phyloP scores from a whole-genome alignment of 2,797 vertebrate species.

The Enteromius argenteus region DNA sequence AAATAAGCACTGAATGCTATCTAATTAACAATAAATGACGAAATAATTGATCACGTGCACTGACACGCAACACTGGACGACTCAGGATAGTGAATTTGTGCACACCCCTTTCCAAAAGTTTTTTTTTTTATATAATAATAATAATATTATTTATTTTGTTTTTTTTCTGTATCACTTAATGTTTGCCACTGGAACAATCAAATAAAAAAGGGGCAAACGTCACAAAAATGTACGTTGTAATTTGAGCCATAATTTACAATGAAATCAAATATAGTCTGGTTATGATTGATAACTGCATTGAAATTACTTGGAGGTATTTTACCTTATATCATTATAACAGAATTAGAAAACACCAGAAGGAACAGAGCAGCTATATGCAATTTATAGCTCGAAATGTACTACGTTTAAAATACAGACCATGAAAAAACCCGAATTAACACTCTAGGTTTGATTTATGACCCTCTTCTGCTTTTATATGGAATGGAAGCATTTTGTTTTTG shows the following conservation, averaged over 20 bases:
- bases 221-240: neutral
- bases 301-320: constrained; percentile 2
- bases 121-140: neutral
- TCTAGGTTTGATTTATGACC: constrained; percentile 66
- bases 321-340: neutral
- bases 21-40: constrained; percentile 68
- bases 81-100: constrained; percentile 10
- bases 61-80: constrained; percentile 31
- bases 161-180: constrained; percentile 1
- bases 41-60: constrained; percentile 39
- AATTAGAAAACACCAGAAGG: neutral
- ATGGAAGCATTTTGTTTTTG: neutral
- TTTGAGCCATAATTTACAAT: neutral
- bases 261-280: neutral
- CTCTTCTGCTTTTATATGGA: constrained; percentile 59
- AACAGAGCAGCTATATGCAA: neutral
- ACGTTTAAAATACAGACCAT: constrained; percentile 52
- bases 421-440: constrained; percentile 62
- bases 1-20: constrained; percentile 65
- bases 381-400: neutral
- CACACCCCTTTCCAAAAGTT: neutral
- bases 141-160: too few species aligned
- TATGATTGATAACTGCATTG: constrained; percentile 8
- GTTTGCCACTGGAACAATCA: neutral
- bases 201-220: neutral